phyloP scores from a whole-genome alignment of 2,888 invertebrate genomes.

The Diploptera punctata region DNA sequence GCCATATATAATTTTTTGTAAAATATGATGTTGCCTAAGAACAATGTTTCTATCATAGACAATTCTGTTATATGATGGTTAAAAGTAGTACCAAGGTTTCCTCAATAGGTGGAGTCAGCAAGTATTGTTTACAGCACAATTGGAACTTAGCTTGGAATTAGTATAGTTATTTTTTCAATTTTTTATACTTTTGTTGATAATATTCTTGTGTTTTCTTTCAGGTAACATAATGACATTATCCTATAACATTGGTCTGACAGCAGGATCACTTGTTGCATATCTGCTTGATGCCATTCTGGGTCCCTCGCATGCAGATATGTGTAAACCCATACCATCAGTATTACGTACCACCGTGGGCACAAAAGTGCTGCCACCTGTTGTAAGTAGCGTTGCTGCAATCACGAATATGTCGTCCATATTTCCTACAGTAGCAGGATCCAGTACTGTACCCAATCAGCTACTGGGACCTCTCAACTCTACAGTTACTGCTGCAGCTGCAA shows the following conservation, averaged over 20 bases:
- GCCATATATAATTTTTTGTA: too few relatives aligned
- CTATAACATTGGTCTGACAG: constrained; percentile 85
- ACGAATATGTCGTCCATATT: background rate
- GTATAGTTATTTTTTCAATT: too few relatives aligned
- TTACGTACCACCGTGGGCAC: background rate
- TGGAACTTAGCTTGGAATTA: too few relatives aligned
- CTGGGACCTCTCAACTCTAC: background rate
- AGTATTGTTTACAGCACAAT: too few relatives aligned
- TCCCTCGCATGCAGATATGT: constrained; percentile 51
- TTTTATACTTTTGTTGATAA: too few relatives aligned
- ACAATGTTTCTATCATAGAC: too few relatives aligned
- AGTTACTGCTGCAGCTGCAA: background rate
- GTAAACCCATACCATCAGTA: background rate
- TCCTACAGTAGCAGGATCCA: background rate
- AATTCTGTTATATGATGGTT: too few relatives aligned
- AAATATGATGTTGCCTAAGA: too few relatives aligned
- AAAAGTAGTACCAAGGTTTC: too few relatives aligned
- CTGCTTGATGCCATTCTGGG: constrained; percentile 65
- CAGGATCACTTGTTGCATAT: constrained; percentile 85
- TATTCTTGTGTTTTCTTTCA: too few relatives aligned
- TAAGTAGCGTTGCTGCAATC: background rate
- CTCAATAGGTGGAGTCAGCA: too few relatives aligned
- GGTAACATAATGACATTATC: constrained; percentile 94
- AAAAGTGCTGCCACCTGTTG: background rate
- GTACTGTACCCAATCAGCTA: background rate